These are phyloP conservation scores for Oostethus manadensis DNA, from an alignment of 2,113 vertebrate species.

Conservation along the genomic window DNA sequence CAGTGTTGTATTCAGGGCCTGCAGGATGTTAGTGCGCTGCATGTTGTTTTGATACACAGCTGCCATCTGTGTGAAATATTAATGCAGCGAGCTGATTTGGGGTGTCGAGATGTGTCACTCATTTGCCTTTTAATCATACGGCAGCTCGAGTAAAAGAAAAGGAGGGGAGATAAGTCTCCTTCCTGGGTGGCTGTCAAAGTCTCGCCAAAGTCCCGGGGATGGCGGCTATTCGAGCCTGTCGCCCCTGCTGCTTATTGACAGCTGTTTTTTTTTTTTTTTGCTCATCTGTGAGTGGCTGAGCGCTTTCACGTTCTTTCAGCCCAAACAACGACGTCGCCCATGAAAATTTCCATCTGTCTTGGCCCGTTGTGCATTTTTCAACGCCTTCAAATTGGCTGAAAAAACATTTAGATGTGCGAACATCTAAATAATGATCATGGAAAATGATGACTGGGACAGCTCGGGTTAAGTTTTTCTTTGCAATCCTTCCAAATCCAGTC, in stretches of 20 bases:
- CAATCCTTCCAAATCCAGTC: no score
- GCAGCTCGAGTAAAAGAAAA: constrained; percentile 61
- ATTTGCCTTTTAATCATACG: constrained; percentile 79
- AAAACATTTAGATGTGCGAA: constrained; percentile 22
- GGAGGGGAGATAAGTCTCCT: constrained; percentile 66
- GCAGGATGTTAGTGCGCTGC: constrained; percentile 29
- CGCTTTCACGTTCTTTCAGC: constrained; percentile 53
- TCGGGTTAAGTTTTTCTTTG: no score
- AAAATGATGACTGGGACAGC: no score
- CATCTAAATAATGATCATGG: constrained; percentile 8
- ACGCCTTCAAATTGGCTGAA: constrained; percentile 4
- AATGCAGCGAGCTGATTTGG: constrained; percentile 76
- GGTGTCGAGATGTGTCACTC: constrained; percentile 76
- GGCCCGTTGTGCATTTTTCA: constrained; percentile 23
- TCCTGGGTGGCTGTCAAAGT: constrained; percentile 72
- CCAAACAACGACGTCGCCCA: constrained; percentile 58
- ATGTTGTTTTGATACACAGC: constrained; percentile 77
- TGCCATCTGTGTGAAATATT: constrained; percentile 79
- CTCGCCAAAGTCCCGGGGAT: constrained; percentile 72
- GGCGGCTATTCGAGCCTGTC: constrained; percentile 63
- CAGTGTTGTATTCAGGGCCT: neutral
- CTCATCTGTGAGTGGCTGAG: constrained; percentile 57
- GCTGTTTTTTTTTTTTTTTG: constrained; percentile 72
- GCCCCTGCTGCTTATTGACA: constrained; percentile 66
- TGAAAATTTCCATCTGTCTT: constrained; percentile 64